Base-by-base conservation (phyloP, 2,888 invertebrate species). In the Eupithecia vulgata region DNA sequence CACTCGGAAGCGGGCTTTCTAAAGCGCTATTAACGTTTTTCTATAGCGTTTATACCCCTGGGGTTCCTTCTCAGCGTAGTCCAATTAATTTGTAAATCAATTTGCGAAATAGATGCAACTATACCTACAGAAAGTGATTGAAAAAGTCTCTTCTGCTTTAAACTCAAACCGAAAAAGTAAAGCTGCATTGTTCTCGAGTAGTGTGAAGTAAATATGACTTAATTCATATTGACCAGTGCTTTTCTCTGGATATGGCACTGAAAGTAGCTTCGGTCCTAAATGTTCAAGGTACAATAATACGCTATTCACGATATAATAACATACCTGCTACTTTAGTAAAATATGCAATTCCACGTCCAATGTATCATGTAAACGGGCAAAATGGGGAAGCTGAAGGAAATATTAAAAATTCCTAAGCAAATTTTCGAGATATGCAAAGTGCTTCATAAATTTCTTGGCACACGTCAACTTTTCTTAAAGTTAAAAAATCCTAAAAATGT, bases 311-410 rank as follows among this genome's bases (percentile, higher is more conserved):
- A 34, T 12, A 7, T 42, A 25, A 70, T 64, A 52, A 64, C 57
- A 17, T 57, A 25, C 30, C 34, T 37, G 30, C 59, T n/a, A 67
- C 73, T 73, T 78, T 80, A 80, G 79, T 79, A 81, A 81, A 86
- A 85, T 83, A 81, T 81, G 85, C 87, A 87, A 88, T 91, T 90
- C 86, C 52, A 81, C 85, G 85, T 89, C 84, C 84, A 86, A 89
- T 89, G 84, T 88, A 87, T 90, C 88, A 90, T 85, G 82, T 83
- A 82, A 88, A 89, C 83, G 83, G 84, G 81, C 80, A 75, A 76
- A 82, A 86, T 85, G 84, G 85, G 82, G 83, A 84, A 84, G 82
- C 79, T 76, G 77, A 74, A 80, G 81, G 75, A 77, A 84, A 87
- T 65, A 87, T 87, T 85, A 86, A 86, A 65, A 83, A 85, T 85